Conservation (phyloP, 2,797 vertebrate genomes). For the Gadopsis marmoratus region DNA sequence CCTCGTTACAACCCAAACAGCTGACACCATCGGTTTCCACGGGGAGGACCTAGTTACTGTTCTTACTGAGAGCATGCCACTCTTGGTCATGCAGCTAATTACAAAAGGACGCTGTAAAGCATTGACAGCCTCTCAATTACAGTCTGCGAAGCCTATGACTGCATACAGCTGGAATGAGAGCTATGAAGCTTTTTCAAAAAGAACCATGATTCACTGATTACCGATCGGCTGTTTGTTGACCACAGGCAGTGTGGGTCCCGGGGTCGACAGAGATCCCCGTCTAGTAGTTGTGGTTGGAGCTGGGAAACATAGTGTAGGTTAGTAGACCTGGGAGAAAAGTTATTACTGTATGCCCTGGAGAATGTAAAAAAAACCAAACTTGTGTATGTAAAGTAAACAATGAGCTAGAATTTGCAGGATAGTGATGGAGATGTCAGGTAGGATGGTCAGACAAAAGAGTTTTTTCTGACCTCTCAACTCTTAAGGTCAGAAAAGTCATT, state of each 20-base stretch:
- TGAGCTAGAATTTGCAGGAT: slow-evolving; percentile 10
- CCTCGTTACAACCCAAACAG: slow-evolving; percentile 34
- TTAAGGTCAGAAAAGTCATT: slow-evolving; percentile 73
- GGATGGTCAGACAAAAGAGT: slow-evolving; percentile 36
- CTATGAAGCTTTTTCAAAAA: slow-evolving; percentile 51
- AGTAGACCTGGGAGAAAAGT: slow-evolving; percentile 59
- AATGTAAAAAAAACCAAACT: slow-evolving; percentile 25
- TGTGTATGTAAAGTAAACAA: slow-evolving; percentile 19
- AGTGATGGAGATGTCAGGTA: slow-evolving; percentile 35
- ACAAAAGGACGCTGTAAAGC: slow-evolving; percentile 47
- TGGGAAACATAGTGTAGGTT: slow-evolving; percentile 79
- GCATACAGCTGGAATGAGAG: slow-evolving; percentile 51
- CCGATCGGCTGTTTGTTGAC: slow-evolving; percentile 77
- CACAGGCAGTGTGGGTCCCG: slow-evolving; percentile 67
- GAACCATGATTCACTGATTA: slow-evolving; percentile 73
- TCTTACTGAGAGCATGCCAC: slow-evolving; percentile 56
- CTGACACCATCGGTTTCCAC: slow-evolving; percentile 38
- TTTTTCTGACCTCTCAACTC: slow-evolving; percentile 54
- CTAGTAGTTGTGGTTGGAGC: slow-evolving; percentile 75
- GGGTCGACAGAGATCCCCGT: slow-evolving; percentile 72
- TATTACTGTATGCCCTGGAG: slow-evolving; percentile 27
- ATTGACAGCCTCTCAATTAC: slow-evolving; percentile 39
- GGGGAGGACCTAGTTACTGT: slow-evolving; percentile 25
- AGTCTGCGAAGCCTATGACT: slow-evolving; percentile 42
- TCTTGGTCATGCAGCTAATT: slow-evolving; percentile 65